These are phyloP conservation scores for Ormyrus rosae DNA, from an alignment of 2,888 invertebrate genomes.

Conservation along the genomic window DNA sequence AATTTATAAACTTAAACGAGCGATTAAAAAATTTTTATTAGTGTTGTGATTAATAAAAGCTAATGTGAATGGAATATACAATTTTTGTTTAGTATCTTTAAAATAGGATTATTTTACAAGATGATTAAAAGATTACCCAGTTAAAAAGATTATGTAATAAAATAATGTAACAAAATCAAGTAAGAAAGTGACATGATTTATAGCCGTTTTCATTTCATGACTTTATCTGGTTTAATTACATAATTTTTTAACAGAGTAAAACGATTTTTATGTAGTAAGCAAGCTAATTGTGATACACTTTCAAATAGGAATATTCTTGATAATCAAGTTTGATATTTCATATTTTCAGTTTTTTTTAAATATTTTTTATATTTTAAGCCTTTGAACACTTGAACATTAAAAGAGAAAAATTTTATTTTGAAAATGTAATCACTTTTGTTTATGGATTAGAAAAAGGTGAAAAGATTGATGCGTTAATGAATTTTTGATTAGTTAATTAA, in stretches of 20 bases:
- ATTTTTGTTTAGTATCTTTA: too few relatives aligned
- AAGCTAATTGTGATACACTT: slow-evolving; percentile 44
- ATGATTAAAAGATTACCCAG: too few relatives aligned
- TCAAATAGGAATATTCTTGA: slow-evolving; percentile 33
- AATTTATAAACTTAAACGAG: too few relatives aligned
- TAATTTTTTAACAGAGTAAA: slow-evolving; percentile 6
- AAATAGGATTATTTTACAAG: too few relatives aligned
- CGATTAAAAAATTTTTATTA: too few relatives aligned
- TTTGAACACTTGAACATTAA: background rate
- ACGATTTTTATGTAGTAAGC: slow-evolving; percentile 40
- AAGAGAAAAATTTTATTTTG: slow-evolving; percentile 23
- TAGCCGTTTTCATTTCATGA: background rate
- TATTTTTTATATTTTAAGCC: background rate
- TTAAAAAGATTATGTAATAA: too few relatives aligned
- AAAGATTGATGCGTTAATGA: slow-evolving; percentile 37
- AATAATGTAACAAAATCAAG: too few relatives aligned
- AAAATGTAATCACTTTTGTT: slow-evolving; percentile 47
- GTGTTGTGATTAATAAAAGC: too few relatives aligned
- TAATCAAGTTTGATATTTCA: background rate
- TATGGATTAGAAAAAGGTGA: slow-evolving; percentile 32
- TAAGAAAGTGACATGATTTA: too few relatives aligned
- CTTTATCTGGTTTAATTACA: background rate
- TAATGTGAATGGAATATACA: too few relatives aligned
- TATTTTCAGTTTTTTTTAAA: background rate
- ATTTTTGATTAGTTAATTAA: slow-evolving; percentile 45